Percentiles rank a stretch among this genome's conserved stretches.
phyloP scores from a whole-genome alignment of 2,888 invertebrate species.

The Tenthredo mesomela region DNA sequence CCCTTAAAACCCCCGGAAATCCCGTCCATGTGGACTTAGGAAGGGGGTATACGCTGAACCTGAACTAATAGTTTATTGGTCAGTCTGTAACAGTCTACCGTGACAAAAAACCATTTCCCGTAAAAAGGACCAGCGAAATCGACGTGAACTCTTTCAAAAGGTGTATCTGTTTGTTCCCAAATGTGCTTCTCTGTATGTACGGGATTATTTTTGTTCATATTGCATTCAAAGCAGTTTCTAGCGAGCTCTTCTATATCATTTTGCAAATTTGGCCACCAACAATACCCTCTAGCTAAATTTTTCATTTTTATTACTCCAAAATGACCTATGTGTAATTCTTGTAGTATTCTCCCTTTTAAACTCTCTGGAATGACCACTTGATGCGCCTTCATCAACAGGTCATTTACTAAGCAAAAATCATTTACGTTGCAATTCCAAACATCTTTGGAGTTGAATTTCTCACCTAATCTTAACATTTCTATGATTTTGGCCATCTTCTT shows the following conservation, averaged over 20 bases:
- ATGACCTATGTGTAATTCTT: slow-evolving; percentile 15
- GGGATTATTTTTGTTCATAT: neutral
- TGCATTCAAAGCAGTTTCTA: slow-evolving; percentile 16
- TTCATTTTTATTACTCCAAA: slow-evolving; percentile 14
- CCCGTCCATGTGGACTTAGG: too few relatives aligned
- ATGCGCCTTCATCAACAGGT: neutral
- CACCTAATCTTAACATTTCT: neutral
- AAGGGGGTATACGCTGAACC: too few relatives aligned
- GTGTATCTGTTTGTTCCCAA: slow-evolving; percentile 24
- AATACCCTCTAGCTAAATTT: neutral
- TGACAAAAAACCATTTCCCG: neutral
- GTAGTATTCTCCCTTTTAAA: neutral
- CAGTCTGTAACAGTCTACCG: too few relatives aligned
- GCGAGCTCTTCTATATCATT: neutral
- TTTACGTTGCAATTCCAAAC: neutral
- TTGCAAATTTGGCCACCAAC: slow-evolving; percentile 10
- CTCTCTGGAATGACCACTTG: neutral
- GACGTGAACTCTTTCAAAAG: slow-evolving; percentile 37
- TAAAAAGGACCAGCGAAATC: slow-evolving; percentile 38
- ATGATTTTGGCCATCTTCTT: neutral
- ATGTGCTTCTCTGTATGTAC: neutral
- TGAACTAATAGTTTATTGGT: too few relatives aligned
- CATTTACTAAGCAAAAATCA: too few relatives aligned
- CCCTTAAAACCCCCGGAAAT: too few relatives aligned
- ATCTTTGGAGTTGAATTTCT: neutral